Evolutionary conservation across 1,140 invertebrate species (phyloP).

Genomic region (Zaprionus ornatus): DNA sequence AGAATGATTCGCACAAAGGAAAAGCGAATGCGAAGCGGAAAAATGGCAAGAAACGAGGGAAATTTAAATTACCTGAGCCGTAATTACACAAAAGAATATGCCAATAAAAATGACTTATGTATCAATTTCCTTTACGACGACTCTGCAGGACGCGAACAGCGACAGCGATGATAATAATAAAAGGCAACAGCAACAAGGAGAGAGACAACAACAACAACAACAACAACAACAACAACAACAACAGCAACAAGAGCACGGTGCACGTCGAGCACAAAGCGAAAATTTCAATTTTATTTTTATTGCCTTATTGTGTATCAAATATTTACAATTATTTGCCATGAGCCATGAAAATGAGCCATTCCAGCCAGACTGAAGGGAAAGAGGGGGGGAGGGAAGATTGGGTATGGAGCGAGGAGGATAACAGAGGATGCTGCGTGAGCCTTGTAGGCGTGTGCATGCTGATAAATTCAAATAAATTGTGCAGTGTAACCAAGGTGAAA

Average conservation of each 20-base stretch:
- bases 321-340: conserved; percentile 82
- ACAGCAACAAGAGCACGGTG: not conserved
- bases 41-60: conserved; percentile 37
- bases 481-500: conserved; percentile 82
- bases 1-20: conserved; percentile 31
- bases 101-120: conserved; percentile 83
- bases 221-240: not conserved
- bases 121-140: conserved; percentile 80
- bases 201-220: not conserved
- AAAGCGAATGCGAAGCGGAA: not conserved
- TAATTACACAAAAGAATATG: conserved; percentile 83
- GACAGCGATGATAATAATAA: conserved; percentile 70
- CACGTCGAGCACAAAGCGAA: conserved; percentile 60
- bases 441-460: conserved; percentile 48
- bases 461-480: conserved; percentile 78
- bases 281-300: conserved; percentile 83
- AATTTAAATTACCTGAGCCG: conserved; percentile 79
- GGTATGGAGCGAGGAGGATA: not conserved
- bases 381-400: not conserved
- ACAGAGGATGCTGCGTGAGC: not conserved
- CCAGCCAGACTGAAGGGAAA: conserved; percentile 24
- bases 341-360: conserved; percentile 68
- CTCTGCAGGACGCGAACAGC: conserved; percentile 33
- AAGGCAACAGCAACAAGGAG: conserved; percentile 50
- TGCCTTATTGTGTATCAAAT: conserved; percentile 83